Base-by-base conservation (phyloP, 1,140 invertebrate genomes). In the Venustaconcha ellipsiformis region DNA sequence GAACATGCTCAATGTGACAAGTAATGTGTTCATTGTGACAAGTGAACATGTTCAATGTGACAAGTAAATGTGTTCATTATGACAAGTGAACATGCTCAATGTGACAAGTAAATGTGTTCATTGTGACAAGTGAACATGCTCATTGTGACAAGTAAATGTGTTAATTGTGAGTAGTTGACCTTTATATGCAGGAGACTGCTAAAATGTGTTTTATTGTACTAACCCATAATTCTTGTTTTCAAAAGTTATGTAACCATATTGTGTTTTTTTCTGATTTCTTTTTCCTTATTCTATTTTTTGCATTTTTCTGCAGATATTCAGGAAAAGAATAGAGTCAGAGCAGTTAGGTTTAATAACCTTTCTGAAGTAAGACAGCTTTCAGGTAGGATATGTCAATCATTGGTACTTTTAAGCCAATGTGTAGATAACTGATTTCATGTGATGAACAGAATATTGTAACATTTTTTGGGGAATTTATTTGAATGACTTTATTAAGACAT, bases 321-420 rank as follows among this genome's bases (percentile, higher is more conserved):
- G 37, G 37, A 37, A 37, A 8, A 37, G 37, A 37, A 37, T 6
- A 37, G 37, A 37, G 73, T 66, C 62, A 67, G 93, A 60, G 93
- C 93, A 72, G 95, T 96, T 55, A 91, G 94, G 82, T 97, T 97
- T 87, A 96, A 93, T 85, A 95, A 95, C 90, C 87, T 97, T 74
- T 95, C 95, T 56, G 95, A 97, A 87, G 91, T 92, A 12, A 70
- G 89, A 57, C 87, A 89, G 62, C 81, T 91, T 13, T 88, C 89
- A 81, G 89, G 89, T 89, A 83, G 56, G n/a, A 23, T 15, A 18
- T 67, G 17, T 17, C 59, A 62, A 23, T n/a, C 59, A 60, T 60
- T 8, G 13, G 59, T 60, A 60, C 59, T 3, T n/a, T 60, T 4
- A 60, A 23, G 6, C 17, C 20, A 23, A n/a, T 60, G 59, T 5